phyloP scores from a whole-genome alignment of 2,797 vertebrate species.

The Furcifer pardalis region DNA sequence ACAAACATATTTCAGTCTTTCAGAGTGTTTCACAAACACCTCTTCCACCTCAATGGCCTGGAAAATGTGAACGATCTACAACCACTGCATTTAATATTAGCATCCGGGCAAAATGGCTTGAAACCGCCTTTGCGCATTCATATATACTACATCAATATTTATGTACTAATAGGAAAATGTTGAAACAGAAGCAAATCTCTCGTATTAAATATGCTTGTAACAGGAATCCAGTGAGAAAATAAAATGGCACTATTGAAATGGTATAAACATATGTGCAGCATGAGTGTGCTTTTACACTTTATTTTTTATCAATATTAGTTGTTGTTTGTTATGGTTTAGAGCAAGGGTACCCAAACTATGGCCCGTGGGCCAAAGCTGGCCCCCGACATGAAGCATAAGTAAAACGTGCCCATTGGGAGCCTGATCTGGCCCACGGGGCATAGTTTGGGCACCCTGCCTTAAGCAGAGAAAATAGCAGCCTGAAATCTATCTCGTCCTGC shows the following conservation, averaged over 20 bases:
- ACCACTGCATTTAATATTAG: neutral
- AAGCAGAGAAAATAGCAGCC: no score
- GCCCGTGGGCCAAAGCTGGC: no score
- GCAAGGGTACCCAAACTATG: no score
- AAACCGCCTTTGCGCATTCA: neutral
- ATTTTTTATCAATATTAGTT: constrained; percentile 1
- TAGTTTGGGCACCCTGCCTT: no score
- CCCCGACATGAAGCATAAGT: no score
- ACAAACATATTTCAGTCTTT: neutral
- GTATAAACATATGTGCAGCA: neutral
- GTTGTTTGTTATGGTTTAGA: neutral
- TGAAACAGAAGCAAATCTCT: neutral
- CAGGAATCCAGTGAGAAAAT: constrained; percentile 19
- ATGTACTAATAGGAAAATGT: neutral
- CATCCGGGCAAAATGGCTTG: neutral
- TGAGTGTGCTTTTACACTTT: neutral
- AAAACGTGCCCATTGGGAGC: no score
- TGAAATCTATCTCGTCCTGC: no score
- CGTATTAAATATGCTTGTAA: neutral
- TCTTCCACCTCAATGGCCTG: no score
- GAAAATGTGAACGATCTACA: neutral
- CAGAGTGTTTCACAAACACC: neutral
- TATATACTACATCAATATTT: neutral
- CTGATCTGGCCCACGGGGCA: no score
- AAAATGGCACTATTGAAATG: neutral